phyloP scores from a whole-genome alignment of 2,888 invertebrate genomes.

The Odontocerum albicorne region DNA sequence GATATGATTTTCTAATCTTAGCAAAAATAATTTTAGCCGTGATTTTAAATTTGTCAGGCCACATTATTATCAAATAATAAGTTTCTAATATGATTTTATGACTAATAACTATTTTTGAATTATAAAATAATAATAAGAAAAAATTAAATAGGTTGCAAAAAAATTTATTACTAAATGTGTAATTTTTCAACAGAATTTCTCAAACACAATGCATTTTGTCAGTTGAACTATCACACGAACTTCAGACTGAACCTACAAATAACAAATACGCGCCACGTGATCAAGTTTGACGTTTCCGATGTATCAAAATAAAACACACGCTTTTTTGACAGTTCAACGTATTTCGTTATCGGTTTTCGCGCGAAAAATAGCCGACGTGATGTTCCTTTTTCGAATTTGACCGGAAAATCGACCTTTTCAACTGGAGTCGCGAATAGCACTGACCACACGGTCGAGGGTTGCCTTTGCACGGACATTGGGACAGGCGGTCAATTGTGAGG shows the following conservation, averaged over 20 bases:
- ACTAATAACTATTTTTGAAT: no score
- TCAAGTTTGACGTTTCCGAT: constrained; percentile 11
- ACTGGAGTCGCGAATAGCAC: constrained; percentile 22
- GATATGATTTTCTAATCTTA: no score
- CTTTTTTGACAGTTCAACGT: constrained; percentile 14
- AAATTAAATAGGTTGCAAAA: no score
- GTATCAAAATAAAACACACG: constrained; percentile 12
- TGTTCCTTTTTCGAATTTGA: constrained; percentile 1
- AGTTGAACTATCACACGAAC: not conserved
- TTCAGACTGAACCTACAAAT: no score
- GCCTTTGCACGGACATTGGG: constrained; percentile 5
- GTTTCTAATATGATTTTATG: no score
- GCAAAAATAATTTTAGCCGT: no score
- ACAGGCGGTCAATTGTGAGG: constrained; percentile 5
- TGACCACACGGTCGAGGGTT: constrained; percentile 21
- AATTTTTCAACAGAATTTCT: no score
- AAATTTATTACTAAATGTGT: no score
- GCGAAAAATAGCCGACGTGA: constrained; percentile 6
- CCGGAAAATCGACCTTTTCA: constrained; percentile 23
- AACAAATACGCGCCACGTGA: constrained; percentile 6
- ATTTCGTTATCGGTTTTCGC: constrained; percentile 7
- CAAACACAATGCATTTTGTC: not conserved
- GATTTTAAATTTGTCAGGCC: no score
- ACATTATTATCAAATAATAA: no score
- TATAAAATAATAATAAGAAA: no score